phyloP scores from a whole-genome alignment of 2,797 vertebrate genomes.

The Smutsia gigantea region DNA sequence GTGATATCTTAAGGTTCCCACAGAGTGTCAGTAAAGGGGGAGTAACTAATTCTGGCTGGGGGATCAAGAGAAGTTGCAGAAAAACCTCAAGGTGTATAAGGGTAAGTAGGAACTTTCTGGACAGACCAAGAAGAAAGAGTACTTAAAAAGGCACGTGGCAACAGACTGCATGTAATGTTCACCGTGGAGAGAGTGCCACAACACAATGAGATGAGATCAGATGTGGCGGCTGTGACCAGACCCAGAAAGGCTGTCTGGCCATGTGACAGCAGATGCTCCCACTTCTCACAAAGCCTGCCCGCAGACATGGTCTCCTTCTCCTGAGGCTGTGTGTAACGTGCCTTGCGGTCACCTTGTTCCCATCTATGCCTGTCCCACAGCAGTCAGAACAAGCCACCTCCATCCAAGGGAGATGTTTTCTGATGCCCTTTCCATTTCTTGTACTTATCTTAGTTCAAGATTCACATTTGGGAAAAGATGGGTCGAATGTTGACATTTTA shows the following conservation, averaged over 20 bases:
- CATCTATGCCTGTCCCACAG: not conserved
- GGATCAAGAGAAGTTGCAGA: not conserved
- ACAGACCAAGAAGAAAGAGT: not conserved
- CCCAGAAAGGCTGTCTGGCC: not conserved
- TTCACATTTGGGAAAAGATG: not conserved
- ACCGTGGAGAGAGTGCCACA: not conserved
- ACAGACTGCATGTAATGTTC: rapidly evolving
- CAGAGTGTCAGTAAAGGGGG: not conserved
- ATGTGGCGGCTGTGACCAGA: rapidly evolving
- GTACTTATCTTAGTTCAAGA: not conserved
- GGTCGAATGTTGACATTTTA: conserved; percentile 5
- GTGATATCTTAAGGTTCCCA: not conserved
- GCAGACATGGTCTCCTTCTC: not conserved
- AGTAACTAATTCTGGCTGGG: not conserved
- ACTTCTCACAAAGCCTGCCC: not conserved
- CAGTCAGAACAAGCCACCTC: not conserved
- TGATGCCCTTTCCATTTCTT: not conserved
- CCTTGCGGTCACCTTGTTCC: not conserved
- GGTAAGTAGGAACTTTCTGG: not conserved
- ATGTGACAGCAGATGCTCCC: not conserved
- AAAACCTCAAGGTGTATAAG: not conserved
- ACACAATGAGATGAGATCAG: not conserved
- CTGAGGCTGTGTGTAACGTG: not conserved
- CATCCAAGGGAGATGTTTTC: not conserved
- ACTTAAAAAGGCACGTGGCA: not conserved